Base-by-base conservation (phyloP, 2,888 invertebrate species). In the Dendrolimus houi region DNA sequence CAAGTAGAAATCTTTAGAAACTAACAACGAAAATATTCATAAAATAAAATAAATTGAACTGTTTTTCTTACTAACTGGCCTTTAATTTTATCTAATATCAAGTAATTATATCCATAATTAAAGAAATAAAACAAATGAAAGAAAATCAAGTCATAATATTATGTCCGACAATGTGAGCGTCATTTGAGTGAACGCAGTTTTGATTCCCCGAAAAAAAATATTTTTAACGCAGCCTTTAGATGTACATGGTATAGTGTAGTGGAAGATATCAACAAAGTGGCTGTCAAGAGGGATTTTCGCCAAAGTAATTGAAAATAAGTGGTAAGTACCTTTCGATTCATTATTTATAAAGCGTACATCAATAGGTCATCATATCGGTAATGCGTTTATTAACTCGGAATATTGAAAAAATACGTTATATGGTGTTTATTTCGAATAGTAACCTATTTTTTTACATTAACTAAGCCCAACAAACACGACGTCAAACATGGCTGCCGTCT, bases 251-350 rank as follows among this genome's bases (percentile, higher is more conserved):
- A 42, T 2, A 42, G 42, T 42, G 10, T 9, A 9, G 42, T 42
- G 42, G 10, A 42, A 8, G 42, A 9, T 42, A 1, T 42, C 1
- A 42, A 42, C 42, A 54, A 54, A 40, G 14, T 41, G 54, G 40
- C 9, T 54, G 40, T 40, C 41, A 10, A 54, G 54, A 54, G 1
- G 41, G 13, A 41, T 54, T 40, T 41, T 41, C 40, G 13, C 40
- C 29, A 54, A 54, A 54, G 1, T 12, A 54, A 54, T 54, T 54
- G 54, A 54, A 54, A 54, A 40, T 42, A 57, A 57, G 53, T 57
- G 55, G 57, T 57, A 57, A 55, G 55, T 57, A 57, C 17, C 57
- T 53, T 57, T 57, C 53, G 41, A 57, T 53, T 55, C 55, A 55
- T 55, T 57, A 57, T 57, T 57, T 41, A 13, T 0, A 57, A 52